Base-by-base conservation (phyloP, 35 echinoderm and acorn worm genomes). In the Amphiura filiformis region DNA sequence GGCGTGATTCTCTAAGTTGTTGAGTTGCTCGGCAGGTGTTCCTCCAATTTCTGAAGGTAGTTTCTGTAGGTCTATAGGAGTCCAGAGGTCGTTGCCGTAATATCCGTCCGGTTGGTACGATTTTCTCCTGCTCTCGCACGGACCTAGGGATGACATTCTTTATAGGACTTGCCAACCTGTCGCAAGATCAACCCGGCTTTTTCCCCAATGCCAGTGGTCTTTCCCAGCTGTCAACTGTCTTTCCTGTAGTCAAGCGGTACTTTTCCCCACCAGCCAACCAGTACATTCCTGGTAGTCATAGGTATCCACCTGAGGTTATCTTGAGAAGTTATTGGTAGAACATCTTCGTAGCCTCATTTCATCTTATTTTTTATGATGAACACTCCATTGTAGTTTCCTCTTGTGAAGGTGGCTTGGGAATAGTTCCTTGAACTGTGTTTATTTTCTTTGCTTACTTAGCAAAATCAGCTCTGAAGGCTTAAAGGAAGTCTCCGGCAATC, bases 181-280 rank as follows among this genome's bases (percentile, higher is more conserved):
- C 61, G 28, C 61, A 26, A 70, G 26, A 70, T 70, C 61, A n/a
- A 70, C 61, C 61, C 61, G 61, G 61, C 61, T 70, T 2, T 70
- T 70, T 70, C 61, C 61, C 11, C 61, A 23, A 23, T 23, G 61
- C 61, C 9, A 70, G 9, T 23, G 61, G 61, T 70, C 61, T 70
- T 11, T n/a, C 61, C 61, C 11, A 26, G 61, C 9, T 70, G 61
- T 70, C 61, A 5, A n/a, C 26, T 70, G 61, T 70, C 61, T 70
- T 70, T 70, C 61, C 61, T 11, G 20, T 52, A 26, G 61, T 70
- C 26, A 70, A 15, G 61, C 26, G 61, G 61, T 70, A 26, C 15
- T 1, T 70, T 70, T 70, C 61, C 61, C 61, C 61, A 70, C 26
- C 61, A 70, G n/a, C 61, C 61, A 70, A 70, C 61, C 61, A 70